Conservation (phyloP, 2,797 vertebrate species). For the Myiotriccus ornatus region DNA sequence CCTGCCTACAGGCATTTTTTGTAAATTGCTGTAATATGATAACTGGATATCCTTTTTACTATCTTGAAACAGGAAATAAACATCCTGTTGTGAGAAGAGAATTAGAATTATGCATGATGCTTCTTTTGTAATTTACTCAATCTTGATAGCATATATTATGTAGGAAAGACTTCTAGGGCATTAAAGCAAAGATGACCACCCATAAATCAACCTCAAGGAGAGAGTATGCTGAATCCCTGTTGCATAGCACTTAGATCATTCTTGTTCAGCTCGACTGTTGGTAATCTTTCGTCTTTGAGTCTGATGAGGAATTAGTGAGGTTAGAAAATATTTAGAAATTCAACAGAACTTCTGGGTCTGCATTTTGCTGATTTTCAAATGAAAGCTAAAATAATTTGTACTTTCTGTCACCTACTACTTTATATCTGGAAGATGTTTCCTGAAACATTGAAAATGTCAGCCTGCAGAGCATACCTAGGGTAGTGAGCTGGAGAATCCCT, state of each 20-base stretch:
- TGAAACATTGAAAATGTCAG: not conserved
- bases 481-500: not conserved
- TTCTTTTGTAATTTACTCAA: slow-evolving; percentile 46
- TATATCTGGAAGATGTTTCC: not conserved
- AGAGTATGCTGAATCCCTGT: not conserved
- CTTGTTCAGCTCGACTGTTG: not conserved
- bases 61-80: slow-evolving; percentile 56
- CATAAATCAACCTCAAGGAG: slow-evolving; percentile 30
- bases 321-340: slow-evolving; percentile 18
- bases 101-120: slow-evolving; percentile 50
- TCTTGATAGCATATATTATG: slow-evolving; percentile 37
- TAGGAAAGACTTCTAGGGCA: slow-evolving; percentile 18
- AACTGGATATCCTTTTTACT: slow-evolving; percentile 64
- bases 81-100: slow-evolving; percentile 65
- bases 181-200: slow-evolving; percentile 46
- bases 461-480: not conserved
- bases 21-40: slow-evolving; percentile 67
- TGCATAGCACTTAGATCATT: slow-evolving; percentile 12
- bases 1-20: slow-evolving; percentile 67
- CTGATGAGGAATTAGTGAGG: not conserved
- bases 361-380: not conserved
- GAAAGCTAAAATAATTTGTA: not conserved
- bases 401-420: not conserved
- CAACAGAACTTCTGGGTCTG: not conserved
- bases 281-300: slow-evolving; percentile 3